Conservation (phyloP, 1,140 invertebrate species). For the Drosophila sp. region DNA sequence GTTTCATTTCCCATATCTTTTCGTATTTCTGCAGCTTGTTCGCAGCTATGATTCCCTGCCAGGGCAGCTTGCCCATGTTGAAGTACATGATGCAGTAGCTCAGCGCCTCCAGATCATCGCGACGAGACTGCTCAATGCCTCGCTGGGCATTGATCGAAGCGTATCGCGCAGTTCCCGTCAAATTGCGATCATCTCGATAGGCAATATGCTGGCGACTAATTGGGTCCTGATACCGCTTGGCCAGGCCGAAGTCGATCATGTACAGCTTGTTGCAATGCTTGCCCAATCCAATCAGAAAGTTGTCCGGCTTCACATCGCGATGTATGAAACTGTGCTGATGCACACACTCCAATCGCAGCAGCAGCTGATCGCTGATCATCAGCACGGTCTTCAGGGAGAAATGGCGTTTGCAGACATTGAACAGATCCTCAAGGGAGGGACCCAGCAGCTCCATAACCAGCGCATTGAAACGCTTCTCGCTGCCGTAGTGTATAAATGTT, state of each 20-base stretch:
- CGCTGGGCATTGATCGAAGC: constrained; percentile 92
- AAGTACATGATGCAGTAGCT: constrained; percentile 99
- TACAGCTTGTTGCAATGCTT: constrained; percentile 96
- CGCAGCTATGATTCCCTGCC: constrained; percentile 97
- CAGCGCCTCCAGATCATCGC: constrained; percentile 97
- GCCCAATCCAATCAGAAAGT: constrained; percentile 99
- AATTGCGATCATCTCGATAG: constrained; percentile 99
- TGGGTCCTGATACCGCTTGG: constrained; percentile 97
- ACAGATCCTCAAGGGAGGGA: constrained; percentile 98
- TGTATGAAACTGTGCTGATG: constrained; percentile 99
- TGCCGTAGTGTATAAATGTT: constrained; percentile 97
- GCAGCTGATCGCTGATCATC: constrained; percentile 98
- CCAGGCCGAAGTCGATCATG: constrained; percentile 99
- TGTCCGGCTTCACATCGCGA: constrained; percentile 99
- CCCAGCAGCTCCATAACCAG: constrained; percentile 99
- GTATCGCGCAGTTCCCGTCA: constrained; percentile 93
- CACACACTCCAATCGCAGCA: constrained; percentile 97
- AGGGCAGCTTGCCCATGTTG: constrained; percentile 96
- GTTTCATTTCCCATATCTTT: constrained; percentile 98
- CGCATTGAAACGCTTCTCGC: constrained; percentile 98
- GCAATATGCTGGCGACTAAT: constrained; percentile 96
- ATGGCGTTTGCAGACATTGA: constrained; percentile 98
- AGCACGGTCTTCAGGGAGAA: constrained; percentile 99
- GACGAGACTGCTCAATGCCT: constrained; percentile 93
- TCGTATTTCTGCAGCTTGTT: constrained; percentile 99